These are phyloP conservation scores for Petrocephalus zakoni DNA, from an alignment of 2,113 vertebrate genomes.

Conservation along the genomic window DNA sequence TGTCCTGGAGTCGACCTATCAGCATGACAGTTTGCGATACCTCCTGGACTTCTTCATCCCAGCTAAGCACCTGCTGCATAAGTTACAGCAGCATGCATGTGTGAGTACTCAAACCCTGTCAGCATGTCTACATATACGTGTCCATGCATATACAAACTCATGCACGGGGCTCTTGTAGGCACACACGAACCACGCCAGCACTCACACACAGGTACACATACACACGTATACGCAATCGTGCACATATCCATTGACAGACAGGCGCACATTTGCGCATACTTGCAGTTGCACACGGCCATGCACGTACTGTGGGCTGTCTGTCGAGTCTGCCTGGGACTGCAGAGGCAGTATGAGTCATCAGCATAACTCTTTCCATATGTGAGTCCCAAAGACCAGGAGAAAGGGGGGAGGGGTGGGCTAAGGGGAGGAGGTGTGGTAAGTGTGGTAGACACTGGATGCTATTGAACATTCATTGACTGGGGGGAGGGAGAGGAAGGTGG, in stretches of 20 bases:
- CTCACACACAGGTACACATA: background rate
- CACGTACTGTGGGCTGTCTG: slow-evolving; percentile 34
- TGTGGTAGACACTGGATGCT: slow-evolving; percentile 1
- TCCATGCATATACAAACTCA: background rate
- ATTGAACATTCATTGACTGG: slow-evolving; percentile 16
- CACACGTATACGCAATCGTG: background rate
- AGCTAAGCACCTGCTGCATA: slow-evolving; percentile 83
- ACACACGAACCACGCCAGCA: background rate
- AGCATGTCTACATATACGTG: background rate
- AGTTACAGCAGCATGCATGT: slow-evolving; percentile 83
- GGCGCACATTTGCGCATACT: slow-evolving; percentile 5
- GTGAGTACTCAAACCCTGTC: slow-evolving; percentile 60
- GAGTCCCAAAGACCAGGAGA: slow-evolving; percentile 26
- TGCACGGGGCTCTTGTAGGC: background rate
- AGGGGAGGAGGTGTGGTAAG: background rate
- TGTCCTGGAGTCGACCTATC: slow-evolving; percentile 81
- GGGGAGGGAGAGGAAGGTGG: background rate
- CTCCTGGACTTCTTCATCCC: slow-evolving; percentile 86
- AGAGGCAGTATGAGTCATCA: slow-evolving; percentile 59
- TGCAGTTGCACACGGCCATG: slow-evolving; percentile 14
- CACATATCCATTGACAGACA: background rate
- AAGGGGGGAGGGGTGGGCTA: background rate
- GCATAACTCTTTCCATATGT: slow-evolving; percentile 68
- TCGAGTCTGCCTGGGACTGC: slow-evolving; percentile 47
- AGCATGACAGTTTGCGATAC: slow-evolving; percentile 81